phyloP scores from a whole-genome alignment of 1,140 invertebrate genomes.

The Melipona quadrifasciata region DNA sequence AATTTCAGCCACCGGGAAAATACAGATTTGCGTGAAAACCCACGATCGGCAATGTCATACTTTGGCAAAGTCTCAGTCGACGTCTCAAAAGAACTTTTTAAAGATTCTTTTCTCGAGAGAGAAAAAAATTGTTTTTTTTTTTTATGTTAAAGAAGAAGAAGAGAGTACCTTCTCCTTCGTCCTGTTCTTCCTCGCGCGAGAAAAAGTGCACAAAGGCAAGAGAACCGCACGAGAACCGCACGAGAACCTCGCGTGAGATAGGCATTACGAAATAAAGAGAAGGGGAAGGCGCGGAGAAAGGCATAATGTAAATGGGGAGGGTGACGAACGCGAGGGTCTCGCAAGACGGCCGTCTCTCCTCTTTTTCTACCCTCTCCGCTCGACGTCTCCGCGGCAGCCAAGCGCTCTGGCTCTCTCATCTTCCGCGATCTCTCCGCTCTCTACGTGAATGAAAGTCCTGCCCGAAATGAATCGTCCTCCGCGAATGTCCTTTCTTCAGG shows the following conservation, averaged over 20 bases:
- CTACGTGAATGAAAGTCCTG: constrained; percentile 60
- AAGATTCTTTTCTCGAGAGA: too few species aligned
- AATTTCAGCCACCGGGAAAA: too few species aligned
- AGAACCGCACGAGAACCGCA: constrained; percentile 1
- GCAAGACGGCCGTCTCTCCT: constrained; percentile 42
- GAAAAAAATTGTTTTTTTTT: too few species aligned
- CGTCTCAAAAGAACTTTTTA: too few species aligned
- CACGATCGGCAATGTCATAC: too few species aligned
- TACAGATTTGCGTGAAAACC: too few species aligned
- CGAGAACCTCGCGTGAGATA: constrained; percentile 26
- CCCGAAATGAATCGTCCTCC: constrained; percentile 54
- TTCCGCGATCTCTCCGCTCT: constrained; percentile 43
- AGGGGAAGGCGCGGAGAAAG: constrained; percentile 51
- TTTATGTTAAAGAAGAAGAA: background rate
- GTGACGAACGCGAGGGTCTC: constrained; percentile 51
- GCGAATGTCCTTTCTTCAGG: constrained; percentile 49
- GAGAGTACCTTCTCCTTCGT: background rate
- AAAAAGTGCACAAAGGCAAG: constrained; percentile 24
- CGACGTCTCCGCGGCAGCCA: background rate
- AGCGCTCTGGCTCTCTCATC: constrained; percentile 36
- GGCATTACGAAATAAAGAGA: constrained; percentile 52
- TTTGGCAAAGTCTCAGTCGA: too few species aligned
- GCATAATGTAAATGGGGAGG: constrained; percentile 64
- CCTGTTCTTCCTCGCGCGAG: background rate
- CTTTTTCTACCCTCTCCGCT: background rate